phyloP scores from a whole-genome alignment of 2,888 invertebrate genomes.

The Eupithecia pulchellata region DNA sequence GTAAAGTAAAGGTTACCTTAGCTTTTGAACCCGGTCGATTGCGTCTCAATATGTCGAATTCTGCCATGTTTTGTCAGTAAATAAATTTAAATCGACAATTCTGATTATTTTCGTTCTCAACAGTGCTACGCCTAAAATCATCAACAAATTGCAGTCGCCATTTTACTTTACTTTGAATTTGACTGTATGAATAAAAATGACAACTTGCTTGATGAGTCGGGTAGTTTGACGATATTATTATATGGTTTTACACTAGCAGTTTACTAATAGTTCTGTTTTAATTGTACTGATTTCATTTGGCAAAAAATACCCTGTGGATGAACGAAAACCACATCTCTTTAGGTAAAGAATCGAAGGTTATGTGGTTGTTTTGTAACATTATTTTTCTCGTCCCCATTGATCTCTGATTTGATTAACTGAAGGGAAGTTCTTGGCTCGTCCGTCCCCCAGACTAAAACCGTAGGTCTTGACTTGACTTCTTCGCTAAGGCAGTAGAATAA shows the following conservation, averaged over 20 bases:
- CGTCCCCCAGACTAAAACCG: no score
- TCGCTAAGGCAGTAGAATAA: no score
- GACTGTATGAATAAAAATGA: neutral
- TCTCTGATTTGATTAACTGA: no score
- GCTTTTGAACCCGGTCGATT: conserved; percentile 96
- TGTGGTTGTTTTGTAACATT: no score
- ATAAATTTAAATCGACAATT: conserved; percentile 12
- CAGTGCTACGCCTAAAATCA: conserved; percentile 8
- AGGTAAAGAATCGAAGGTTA: no score
- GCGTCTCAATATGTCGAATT: conserved; percentile 92
- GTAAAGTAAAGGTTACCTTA: conserved; percentile 85
- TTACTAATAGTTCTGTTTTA: neutral
- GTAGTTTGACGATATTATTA: neutral
- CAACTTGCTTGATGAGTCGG: neutral
- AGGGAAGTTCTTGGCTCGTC: no score
- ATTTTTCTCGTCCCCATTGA: no score
- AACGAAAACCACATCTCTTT: no score
- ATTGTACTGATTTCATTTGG: no score
- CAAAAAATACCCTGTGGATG: no score
- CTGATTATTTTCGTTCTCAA: neutral
- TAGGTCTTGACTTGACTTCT: no score
- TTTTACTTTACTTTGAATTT: conserved; percentile 4
- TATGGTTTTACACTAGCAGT: neutral
- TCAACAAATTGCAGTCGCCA: neutral
- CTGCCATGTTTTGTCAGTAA: conserved; percentile 88